Base-by-base conservation (phyloP, 2,113 vertebrate species). In the Siniperca knerii region DNA sequence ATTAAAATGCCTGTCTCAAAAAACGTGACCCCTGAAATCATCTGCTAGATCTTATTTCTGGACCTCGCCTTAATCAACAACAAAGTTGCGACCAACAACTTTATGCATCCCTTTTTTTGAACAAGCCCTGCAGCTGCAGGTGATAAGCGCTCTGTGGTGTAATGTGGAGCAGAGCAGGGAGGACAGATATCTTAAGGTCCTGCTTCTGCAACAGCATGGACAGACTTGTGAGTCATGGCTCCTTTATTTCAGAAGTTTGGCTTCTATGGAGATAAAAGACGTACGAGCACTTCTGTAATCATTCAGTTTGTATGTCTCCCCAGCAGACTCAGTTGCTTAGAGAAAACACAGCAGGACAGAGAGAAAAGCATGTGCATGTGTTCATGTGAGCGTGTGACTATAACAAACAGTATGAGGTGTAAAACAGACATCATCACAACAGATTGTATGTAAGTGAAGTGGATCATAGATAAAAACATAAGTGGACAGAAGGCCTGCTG, bases 261-360 rank as follows among this genome's bases (percentile, higher is more conserved):
- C 66, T 90, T 77, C 77, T 62, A 58, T 25, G 50, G 73, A 88
- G 68, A 86, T 76, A 62, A 84, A 88, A 64, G 74, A 79, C 70
- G 55, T 75, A 65, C 50, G 55, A 83, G 55, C 18, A 0, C 61
- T 64, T 79, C 61, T 85, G 72, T 37, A 62, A 82, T 84, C 75
- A 40, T 52, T 88, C 78, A 52, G n/a, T 66, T 66, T 65, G 77
- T 72, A 48, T 6, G 35, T 60, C 20, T 46, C 75, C 62, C 25
- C 44, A 1, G 37, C 55, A 44, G 64, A 69, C 52, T 11, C 33
- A 2, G 64, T 16, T 4, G 65, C 58, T 58, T 0, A 0, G n/a
- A 81, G 48, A 25, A 78, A 70, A 73, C 54, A 7, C 71, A 80
- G 76, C 61, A 61, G 40, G 71, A 37, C 10, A 8, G 4, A 29